phyloP scores from a whole-genome alignment of 2,888 invertebrate genomes.

The Achlya flavicornis region DNA sequence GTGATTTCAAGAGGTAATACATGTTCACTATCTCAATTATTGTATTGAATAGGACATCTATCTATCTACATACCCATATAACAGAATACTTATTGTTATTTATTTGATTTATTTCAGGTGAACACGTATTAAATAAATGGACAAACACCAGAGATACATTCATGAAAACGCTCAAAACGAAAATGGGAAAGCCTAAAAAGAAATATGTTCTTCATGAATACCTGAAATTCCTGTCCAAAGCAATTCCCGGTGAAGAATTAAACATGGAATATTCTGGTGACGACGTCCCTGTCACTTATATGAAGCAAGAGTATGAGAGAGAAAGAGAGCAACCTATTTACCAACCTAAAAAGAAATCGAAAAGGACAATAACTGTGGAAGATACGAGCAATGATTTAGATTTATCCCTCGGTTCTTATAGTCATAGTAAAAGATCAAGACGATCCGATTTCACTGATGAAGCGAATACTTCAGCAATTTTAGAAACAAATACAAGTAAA shows the following conservation, averaged over 20 bases:
- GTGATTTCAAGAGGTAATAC: too few species aligned
- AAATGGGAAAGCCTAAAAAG: constrained; percentile 57
- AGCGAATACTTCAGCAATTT: constrained; percentile 7
- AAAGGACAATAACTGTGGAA: neutral
- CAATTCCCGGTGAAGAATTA: constrained; percentile 43
- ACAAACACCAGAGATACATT: constrained; percentile 75
- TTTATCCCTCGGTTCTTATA: neutral
- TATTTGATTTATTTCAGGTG: constrained; percentile 52
- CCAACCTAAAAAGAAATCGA: neutral
- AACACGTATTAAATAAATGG: constrained; percentile 68
- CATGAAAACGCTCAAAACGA: constrained; percentile 61
- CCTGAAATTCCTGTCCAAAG: constrained; percentile 61
- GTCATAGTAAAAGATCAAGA: neutral
- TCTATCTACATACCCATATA: too few species aligned
- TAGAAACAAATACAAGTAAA: constrained; percentile 16
- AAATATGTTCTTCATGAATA: constrained; percentile 66
- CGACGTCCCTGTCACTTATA: constrained; percentile 20
- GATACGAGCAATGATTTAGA: constrained; percentile 2
- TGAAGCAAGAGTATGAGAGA: constrained; percentile 41
- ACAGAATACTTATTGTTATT: neutral
- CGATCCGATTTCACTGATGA: neutral
- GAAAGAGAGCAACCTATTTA: neutral
- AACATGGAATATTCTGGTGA: constrained; percentile 20
- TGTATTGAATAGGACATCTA: too few species aligned
- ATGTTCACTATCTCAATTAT: too few species aligned